Conservation (phyloP, 2,888 invertebrate species). For the Drosophila paracracens region DNA sequence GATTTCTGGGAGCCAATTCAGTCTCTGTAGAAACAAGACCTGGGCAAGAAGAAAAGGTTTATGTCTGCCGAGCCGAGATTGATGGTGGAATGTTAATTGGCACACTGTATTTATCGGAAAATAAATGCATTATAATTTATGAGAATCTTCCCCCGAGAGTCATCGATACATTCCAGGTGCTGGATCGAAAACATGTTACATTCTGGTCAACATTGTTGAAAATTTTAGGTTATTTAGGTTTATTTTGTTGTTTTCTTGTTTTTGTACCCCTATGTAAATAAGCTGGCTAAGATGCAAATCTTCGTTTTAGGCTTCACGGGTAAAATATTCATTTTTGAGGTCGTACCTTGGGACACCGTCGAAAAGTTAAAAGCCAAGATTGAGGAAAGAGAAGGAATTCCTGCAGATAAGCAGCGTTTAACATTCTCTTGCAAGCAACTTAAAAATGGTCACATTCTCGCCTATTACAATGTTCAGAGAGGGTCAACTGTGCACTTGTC, state of each 20-base stretch:
- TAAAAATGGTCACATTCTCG: not conserved
- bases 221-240: too few species aligned
- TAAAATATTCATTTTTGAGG: not conserved
- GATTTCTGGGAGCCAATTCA: slow-evolving; percentile 40
- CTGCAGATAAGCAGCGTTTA: not conserved
- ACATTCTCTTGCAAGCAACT: not conserved
- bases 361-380: not conserved
- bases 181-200: slow-evolving; percentile 17
- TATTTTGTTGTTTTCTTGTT: too few species aligned
- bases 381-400: too few species aligned
- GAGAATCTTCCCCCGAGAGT: slow-evolving; percentile 13
- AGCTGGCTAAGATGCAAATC: too few species aligned
- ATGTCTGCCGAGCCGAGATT: slow-evolving; percentile 29
- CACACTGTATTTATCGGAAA: slow-evolving; percentile 11
- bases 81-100: slow-evolving; percentile 36
- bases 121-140: slow-evolving; percentile 28
- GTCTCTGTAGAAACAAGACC: slow-evolving; percentile 47
- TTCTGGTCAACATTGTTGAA: not conserved
- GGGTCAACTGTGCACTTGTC: too few species aligned
- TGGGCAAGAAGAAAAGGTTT: slow-evolving; percentile 25
- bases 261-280: too few species aligned
- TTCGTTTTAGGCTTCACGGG: too few species aligned
- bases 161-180: slow-evolving; percentile 45
- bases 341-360: not conserved
- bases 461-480: too few species aligned